Percentiles rank a stretch among this genome's conserved stretches.
Conservation (phyloP, 2,113 vertebrate genomes). For the Campylomormyrus tamandua region DNA sequence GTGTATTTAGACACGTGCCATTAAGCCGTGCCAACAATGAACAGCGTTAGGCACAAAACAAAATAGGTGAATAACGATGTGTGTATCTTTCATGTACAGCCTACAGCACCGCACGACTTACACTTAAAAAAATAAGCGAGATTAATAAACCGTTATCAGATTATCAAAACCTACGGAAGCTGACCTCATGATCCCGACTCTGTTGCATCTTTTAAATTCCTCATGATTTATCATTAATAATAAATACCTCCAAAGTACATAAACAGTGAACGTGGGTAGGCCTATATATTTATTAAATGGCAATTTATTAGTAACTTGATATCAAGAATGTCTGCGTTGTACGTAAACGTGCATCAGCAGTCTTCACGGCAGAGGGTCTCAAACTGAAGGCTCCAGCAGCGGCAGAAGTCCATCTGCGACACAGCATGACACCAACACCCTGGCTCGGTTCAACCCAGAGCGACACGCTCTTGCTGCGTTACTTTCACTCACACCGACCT, state of each 20-base stretch:
- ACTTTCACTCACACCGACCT: background rate
- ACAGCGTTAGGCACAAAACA: background rate
- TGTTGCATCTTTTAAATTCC: background rate
- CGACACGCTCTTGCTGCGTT: background rate
- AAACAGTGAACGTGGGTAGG: background rate
- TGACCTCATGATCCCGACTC: background rate
- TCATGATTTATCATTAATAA: background rate
- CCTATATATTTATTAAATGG: background rate
- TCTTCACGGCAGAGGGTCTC: background rate
- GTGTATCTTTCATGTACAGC: background rate
- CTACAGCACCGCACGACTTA: background rate
- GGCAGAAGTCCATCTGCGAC: background rate
- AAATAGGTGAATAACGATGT: background rate
- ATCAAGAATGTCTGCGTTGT: background rate
- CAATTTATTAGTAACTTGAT: background rate
- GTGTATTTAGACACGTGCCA: background rate
- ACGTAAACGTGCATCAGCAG: background rate
- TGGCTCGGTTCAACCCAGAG: background rate
- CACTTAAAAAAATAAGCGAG: background rate
- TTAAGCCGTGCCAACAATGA: background rate
- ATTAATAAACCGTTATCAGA: background rate
- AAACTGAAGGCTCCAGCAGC: background rate
- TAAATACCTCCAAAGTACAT: background rate
- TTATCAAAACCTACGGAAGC: background rate
- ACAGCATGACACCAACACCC: background rate